Base-by-base conservation (phyloP, 2,888 invertebrate species). In the Abrostola triplasia region DNA sequence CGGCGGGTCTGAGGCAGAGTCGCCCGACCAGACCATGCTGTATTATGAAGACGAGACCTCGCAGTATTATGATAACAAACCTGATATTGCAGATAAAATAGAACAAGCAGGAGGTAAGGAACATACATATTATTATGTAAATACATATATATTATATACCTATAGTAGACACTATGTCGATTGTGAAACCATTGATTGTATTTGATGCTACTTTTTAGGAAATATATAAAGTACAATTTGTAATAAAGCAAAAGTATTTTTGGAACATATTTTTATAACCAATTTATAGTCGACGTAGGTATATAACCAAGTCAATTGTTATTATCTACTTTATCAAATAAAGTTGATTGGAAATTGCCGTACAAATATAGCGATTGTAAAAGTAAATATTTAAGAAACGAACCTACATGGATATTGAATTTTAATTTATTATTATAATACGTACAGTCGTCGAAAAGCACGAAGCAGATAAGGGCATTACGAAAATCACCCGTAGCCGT, bases 401-500 rank as follows among this genome's bases (percentile, higher is more conserved):
- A 56, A 57, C 62, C 53, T 74, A 70, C 59, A 73, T 71, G 66
- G 74, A 74, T 82, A 77, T 83, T 82, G 77, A 76, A 79, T 80
- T 82, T 76, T 73, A 80, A 81, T 81, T 71, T 73, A 76, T 77
- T 84, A 79, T 84, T 82, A 79, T 83, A 82, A 78, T 83, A 83
- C 70, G 76, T 76, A 78, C 76, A 73, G 77, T 65, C 76, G 71
- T 77, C 79, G 77, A 80, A 83, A 82, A 73, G 82, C 84, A 86
- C 86, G 85, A 82, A 81, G 82, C 80, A 88, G 92, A 93, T 93
- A 92, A 92, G 90, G 77, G 83, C 75, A 88, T 93, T 92, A 90
- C 90, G 90, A 92, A 92, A 93, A 91, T 90, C 87, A 81, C 77
- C 88, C 89, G 87, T 87, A 89, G 84, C 89, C 83, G 86, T 84